A percentile compares a stretch with the other conserved stretches of the same genome.
Conservation (phyloP, 2,888 invertebrate species). For the Hofmannophila pseudospretella region DNA sequence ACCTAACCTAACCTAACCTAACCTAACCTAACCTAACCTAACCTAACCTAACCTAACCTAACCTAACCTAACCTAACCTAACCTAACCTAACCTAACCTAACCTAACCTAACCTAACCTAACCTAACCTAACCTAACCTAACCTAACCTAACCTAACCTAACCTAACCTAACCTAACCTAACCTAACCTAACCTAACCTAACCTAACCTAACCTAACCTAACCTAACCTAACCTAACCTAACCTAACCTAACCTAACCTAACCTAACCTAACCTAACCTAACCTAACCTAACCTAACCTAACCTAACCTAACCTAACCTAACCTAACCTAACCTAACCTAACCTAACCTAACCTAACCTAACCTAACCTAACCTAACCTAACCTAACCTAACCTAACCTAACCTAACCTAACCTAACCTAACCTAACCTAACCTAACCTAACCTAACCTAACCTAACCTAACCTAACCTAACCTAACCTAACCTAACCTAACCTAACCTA, state of each 20-base stretch:
- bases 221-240: slow-evolving; percentile 11
- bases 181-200: slow-evolving; percentile 9
- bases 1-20: no score
- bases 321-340: no score
- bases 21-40: slow-evolving; percentile 11
- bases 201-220: slow-evolving; percentile 10
- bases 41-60: slow-evolving; percentile 11
- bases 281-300: no score
- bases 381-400: slow-evolving; percentile 15
- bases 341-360: slow-evolving; percentile 14
- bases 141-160: slow-evolving; percentile 11
- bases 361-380: no score
- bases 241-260: slow-evolving; percentile 13
- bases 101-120: slow-evolving; percentile 8
- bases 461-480: slow-evolving; percentile 2
- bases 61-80: slow-evolving; percentile 13
- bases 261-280: slow-evolving; percentile 14
- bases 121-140: slow-evolving; percentile 4
- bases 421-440: neutral
- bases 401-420: slow-evolving; percentile 3
- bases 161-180: slow-evolving; percentile 13
- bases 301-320: slow-evolving; percentile 15
- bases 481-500: slow-evolving; percentile 1
- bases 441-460: slow-evolving; percentile 4
- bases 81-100: slow-evolving; percentile 6